These are phyloP conservation scores for Aleiodes testaceus DNA, from an alignment of 2,888 invertebrate genomes.

Conservation along the genomic window DNA sequence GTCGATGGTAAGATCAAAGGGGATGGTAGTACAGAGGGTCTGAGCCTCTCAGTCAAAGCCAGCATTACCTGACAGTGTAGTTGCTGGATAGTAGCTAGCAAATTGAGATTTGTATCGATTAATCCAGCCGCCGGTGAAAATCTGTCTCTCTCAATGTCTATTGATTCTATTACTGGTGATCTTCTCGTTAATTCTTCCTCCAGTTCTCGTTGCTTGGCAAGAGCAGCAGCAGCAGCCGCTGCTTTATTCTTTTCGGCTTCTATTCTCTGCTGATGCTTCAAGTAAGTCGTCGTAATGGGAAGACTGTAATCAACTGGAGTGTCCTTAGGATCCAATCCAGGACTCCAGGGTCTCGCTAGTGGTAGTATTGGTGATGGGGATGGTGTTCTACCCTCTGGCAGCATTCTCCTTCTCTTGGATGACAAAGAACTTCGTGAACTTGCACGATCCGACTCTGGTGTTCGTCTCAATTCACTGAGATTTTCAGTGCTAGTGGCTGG, in stretches of 20 bases:
- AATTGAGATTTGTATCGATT: conserved; percentile 70
- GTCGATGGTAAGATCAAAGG: conserved; percentile 62
- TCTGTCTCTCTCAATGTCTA: conserved; percentile 58
- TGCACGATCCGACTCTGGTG: conserved; percentile 74
- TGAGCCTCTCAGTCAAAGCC: conserved; percentile 68
- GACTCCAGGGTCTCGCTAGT: conserved; percentile 68
- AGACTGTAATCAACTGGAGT: conserved; percentile 84
- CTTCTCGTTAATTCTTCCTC: conserved; percentile 45
- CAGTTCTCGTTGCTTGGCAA: conserved; percentile 61
- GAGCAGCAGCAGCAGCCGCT: conserved; percentile 71
- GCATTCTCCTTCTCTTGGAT: conserved; percentile 66
- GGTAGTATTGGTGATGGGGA: conserved; percentile 66
- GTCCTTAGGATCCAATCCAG: conserved; percentile 66
- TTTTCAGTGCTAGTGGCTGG: conserved; percentile 58
- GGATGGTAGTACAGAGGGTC: conserved; percentile 63
- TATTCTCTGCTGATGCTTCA: conserved; percentile 87
- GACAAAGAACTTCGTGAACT: conserved; percentile 68
- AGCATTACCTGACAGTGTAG: conserved; percentile 71
- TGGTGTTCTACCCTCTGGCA: conserved; percentile 69
- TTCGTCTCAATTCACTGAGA: conserved; percentile 71
- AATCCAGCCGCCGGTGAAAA: conserved; percentile 68
- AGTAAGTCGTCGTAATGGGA: conserved; percentile 91
- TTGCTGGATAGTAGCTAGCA: conserved; percentile 70
- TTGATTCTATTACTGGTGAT: conserved; percentile 40
- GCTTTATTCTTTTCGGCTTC: conserved; percentile 77